Conservation (phyloP, 2,797 vertebrate species). For the Schizopygopsis pylzovi region DNA sequence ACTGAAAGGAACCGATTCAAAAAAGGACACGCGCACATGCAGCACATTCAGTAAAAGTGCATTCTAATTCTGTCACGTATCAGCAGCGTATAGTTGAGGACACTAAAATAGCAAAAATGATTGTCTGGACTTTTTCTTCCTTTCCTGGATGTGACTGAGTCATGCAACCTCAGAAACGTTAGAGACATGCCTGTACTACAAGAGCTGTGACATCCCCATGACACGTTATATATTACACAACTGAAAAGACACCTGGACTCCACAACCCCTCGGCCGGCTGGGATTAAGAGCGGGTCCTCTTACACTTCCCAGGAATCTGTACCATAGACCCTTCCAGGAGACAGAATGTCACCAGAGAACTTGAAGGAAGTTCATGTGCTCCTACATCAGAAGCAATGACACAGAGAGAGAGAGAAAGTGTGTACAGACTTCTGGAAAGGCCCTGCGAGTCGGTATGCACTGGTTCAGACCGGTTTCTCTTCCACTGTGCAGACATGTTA, state of each 20-base stretch:
- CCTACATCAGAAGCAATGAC: constrained; percentile 63
- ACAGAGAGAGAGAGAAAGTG: constrained; percentile 57
- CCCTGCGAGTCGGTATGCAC: constrained; percentile 67
- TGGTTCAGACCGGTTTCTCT: constrained; percentile 81
- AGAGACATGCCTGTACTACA: constrained; percentile 31
- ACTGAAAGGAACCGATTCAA: constrained; percentile 2
- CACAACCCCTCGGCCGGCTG: not conserved
- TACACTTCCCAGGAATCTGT: constrained; percentile 69
- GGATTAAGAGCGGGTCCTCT: constrained; percentile 50
- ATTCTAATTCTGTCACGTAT: not conserved
- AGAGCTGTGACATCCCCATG: constrained; percentile 45
- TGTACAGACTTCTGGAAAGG: constrained; percentile 63
- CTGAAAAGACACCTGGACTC: constrained; percentile 56
- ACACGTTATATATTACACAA: constrained; percentile 63
- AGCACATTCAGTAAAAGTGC: not conserved
- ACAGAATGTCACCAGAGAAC: constrained; percentile 67
- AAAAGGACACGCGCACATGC: not conserved
- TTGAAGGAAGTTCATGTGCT: constrained; percentile 66
- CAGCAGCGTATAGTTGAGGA: not conserved
- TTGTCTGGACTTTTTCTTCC: constrained; percentile 16
- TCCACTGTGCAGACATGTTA: constrained; percentile 66
- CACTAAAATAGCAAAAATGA: not conserved
- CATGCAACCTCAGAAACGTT: constrained; percentile 22
- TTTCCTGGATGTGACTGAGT: constrained; percentile 30
- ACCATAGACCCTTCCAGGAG: constrained; percentile 66